Conservation (phyloP, 2,113 vertebrate genomes). For the Melanostigma gelatinosum region DNA sequence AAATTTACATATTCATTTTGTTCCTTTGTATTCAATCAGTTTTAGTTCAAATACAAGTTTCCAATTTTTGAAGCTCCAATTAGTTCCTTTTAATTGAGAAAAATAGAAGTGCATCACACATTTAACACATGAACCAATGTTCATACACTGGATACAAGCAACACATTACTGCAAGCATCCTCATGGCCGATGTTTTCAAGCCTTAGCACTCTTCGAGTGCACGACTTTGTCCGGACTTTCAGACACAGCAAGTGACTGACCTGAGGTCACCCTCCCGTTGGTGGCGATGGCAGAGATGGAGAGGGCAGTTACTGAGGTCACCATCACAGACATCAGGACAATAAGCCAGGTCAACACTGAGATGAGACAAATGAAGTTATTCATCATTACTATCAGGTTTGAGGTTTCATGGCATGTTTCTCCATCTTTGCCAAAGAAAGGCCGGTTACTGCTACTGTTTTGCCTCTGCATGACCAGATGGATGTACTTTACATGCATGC, state of each 20-base stretch:
- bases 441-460: not conserved
- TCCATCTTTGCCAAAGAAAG: not conserved
- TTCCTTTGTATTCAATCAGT: not conserved
- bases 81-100: not conserved
- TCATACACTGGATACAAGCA: not conserved
- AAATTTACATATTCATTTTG: not conserved
- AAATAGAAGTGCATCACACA: not conserved
- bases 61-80: not conserved
- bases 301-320: slow-evolving; percentile 81
- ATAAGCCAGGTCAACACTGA: slow-evolving; percentile 83
- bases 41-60: not conserved
- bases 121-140: not conserved
- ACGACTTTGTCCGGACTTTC: not conserved
- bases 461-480: not conserved
- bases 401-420: not conserved
- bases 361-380: not conserved
- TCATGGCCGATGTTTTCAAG: too few relatives aligned
- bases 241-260: slow-evolving; percentile 59
- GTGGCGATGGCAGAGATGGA: slow-evolving; percentile 84
- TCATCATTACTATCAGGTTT: not conserved
- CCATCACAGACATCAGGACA: slow-evolving; percentile 77
- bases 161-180: not conserved
- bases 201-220: not conserved
- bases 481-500: not conserved
- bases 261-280: slow-evolving; percentile 83